Conservation (phyloP, 2,797 vertebrate species). For the Acanthurus leucopareius region DNA sequence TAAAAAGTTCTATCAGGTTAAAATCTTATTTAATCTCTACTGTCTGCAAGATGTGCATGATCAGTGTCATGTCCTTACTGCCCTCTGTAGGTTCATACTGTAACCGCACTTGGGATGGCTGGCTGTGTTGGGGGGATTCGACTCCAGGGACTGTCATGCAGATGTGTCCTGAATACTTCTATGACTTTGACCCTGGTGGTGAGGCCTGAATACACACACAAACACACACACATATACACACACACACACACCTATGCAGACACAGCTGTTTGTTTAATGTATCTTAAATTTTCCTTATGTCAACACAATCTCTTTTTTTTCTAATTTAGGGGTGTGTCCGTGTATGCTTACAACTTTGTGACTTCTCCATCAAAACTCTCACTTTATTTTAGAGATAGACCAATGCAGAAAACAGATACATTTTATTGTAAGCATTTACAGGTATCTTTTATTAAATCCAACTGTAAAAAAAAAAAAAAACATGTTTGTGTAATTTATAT, state of each 20-base stretch:
- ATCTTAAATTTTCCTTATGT: not conserved
- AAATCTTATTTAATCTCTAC: not conserved
- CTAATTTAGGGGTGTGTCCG: not conserved
- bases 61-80: conserved; percentile 18
- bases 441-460: not conserved
- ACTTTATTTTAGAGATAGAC: not conserved
- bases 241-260: not conserved
- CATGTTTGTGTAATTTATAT: not conserved
- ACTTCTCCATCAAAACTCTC: no score
- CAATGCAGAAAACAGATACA: not conserved
- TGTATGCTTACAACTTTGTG: no score
- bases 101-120: conserved; percentile 89
- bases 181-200: conserved; percentile 86
- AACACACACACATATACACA: conserved; percentile 5
- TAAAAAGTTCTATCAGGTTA: not conserved
- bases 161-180: conserved; percentile 84
- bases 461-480: not conserved
- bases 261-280: not conserved
- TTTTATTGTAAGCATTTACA: no score
- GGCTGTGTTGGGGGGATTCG: conserved; percentile 87
- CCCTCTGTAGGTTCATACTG: conserved; percentile 81
- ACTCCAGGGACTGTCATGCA: conserved; percentile 78
- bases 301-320: not conserved
- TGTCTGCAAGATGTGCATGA: not conserved
- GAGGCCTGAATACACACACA: conserved; percentile 29